These are phyloP conservation scores for Rhea pennata DNA, from an alignment of 2,113 vertebrate genomes.

Conservation along the genomic window DNA sequence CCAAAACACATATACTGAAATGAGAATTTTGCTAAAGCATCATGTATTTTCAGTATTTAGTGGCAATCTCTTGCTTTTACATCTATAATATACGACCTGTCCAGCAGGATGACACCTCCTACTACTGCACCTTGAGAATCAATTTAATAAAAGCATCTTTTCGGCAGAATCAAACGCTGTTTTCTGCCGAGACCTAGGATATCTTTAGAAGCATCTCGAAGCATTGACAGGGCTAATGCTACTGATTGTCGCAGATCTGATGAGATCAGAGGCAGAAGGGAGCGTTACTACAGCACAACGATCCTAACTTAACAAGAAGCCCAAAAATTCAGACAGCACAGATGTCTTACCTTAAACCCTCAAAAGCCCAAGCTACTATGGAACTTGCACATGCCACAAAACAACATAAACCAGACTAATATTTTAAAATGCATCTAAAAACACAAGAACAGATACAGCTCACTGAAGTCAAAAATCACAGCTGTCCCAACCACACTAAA, in stretches of 20 bases:
- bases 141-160: neutral
- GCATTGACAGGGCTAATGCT: rapidly evolving
- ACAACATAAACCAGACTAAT: neutral
- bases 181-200: rapidly evolving
- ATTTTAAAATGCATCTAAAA: neutral
- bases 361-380: neutral
- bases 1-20: neutral
- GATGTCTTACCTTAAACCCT: neutral
- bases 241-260: neutral
- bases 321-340: neutral
- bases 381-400: neutral
- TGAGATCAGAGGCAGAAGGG: neutral
- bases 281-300: neutral
- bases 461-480: rapidly evolving
- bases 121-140: neutral
- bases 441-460: rapidly evolving
- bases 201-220: neutral
- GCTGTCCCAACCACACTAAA: neutral
- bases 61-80: neutral
- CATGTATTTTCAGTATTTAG: neutral
- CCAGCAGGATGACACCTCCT: neutral
- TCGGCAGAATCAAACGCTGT: neutral
- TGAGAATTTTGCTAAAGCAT: neutral
- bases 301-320: neutral
- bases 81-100: neutral